These are phyloP conservation scores for Oreochromis spilurus DNA, from an alignment of 2,113 vertebrate species.

Conservation along the genomic window DNA sequence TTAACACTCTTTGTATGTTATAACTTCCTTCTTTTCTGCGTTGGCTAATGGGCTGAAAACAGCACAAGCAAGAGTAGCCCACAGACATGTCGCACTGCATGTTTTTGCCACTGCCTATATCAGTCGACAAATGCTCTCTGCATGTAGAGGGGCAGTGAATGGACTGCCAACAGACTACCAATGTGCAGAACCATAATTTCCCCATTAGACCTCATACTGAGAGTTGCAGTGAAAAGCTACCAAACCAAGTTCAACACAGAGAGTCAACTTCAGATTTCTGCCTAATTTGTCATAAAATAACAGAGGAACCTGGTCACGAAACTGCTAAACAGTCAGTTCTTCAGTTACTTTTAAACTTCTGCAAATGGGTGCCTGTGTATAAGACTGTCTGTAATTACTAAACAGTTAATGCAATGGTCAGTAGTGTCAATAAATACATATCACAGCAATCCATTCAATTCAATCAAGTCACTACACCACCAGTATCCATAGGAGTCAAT, in stretches of 20 bases:
- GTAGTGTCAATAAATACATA: neutral
- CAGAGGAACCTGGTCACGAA: fast-evolving
- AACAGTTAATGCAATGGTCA: neutral
- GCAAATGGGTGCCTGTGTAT: fast-evolving
- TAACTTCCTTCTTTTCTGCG: neutral
- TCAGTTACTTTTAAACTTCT: neutral
- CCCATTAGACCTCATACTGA: neutral
- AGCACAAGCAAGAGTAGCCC: neutral
- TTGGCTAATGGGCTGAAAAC: neutral
- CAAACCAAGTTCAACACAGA: neutral
- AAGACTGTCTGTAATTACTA: neutral
- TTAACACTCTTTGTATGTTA: neutral
- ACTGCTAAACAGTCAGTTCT: neutral
- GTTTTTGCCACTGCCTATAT: neutral
- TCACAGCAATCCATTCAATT: neutral
- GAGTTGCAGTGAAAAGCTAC: neutral
- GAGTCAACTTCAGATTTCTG: neutral
- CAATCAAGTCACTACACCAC: neutral
- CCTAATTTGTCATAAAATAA: neutral
- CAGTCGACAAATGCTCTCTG: neutral
- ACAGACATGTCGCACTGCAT: neutral
- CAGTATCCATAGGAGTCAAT: neutral
- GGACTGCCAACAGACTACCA: neutral
- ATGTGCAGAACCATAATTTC: neutral
- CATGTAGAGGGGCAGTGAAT: neutral